Evolutionary conservation across 2,888 invertebrate species (phyloP).

Genomic region (Callosobruchus maculatus): DNA sequence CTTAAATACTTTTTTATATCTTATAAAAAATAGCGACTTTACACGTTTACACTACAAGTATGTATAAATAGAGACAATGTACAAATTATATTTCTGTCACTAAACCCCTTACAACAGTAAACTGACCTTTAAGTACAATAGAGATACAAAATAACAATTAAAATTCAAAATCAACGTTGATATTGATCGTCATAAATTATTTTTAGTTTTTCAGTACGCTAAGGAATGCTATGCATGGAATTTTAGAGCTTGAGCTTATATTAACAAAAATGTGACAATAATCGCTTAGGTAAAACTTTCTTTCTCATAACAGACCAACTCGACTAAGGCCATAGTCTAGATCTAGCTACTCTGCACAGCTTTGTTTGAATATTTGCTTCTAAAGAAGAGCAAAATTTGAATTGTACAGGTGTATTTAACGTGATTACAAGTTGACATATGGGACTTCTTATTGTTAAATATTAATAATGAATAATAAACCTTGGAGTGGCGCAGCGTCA

Average conservation of each 20-base stretch:
- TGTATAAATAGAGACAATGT: slow-evolving; percentile 23
- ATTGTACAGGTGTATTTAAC: too few species aligned
- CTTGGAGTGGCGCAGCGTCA: too few species aligned
- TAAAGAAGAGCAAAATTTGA: too few species aligned
- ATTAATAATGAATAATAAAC: too few species aligned
- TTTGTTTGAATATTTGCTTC: too few species aligned
- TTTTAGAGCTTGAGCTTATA: not conserved
- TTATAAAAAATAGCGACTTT: not conserved
- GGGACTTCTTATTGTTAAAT: too few species aligned
- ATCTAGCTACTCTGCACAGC: too few species aligned
- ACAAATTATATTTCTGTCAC: slow-evolving; percentile 22
- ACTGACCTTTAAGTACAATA: slow-evolving; percentile 28
- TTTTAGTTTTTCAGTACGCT: not conserved
- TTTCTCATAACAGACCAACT: too few species aligned
- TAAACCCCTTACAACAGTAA: slow-evolving; percentile 24
- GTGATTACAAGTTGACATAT: too few species aligned
- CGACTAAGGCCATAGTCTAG: too few species aligned
- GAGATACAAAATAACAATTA: not conserved
- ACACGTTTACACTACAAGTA: slow-evolving; percentile 9
- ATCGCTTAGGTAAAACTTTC: not conserved
- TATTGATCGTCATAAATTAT: not conserved
- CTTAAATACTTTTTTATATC: too few species aligned
- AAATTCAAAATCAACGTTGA: not conserved
- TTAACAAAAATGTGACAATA: not conserved
- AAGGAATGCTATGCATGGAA: not conserved